Conservation (phyloP, 1,140 invertebrate species). For the Scaptomyza graminum region DNA sequence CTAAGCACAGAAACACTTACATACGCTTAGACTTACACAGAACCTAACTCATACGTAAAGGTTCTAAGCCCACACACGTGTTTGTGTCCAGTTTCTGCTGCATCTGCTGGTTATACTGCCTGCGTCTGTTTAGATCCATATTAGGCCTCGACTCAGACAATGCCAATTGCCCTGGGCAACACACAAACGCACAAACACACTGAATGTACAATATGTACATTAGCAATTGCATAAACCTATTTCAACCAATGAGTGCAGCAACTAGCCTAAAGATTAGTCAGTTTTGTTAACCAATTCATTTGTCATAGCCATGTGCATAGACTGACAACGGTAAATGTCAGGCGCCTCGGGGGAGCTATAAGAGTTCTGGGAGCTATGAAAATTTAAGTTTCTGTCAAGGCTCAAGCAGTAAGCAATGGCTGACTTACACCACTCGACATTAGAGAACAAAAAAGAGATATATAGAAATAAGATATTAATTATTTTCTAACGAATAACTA, state of each 20-base stretch:
- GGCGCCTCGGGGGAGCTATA: background rate
- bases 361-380: background rate
- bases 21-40: background rate
- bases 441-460: background rate
- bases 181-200: slow-evolving; percentile 15
- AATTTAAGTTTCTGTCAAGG: background rate
- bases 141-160: slow-evolving; percentile 55
- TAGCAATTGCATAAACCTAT: slow-evolving; percentile 36
- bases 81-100: slow-evolving; percentile 32
- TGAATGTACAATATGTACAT: slow-evolving; percentile 41
- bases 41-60: background rate
- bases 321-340: background rate
- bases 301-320: slow-evolving; percentile 30
- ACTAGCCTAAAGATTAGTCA: slow-evolving; percentile 41
- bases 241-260: slow-evolving; percentile 20
- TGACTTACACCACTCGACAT: background rate
- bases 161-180: slow-evolving; percentile 20
- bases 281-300: slow-evolving; percentile 67
- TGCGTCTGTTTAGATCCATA: slow-evolving; percentile 67
- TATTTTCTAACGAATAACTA: too few relatives aligned
- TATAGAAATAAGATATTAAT: background rate
- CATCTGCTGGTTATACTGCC: slow-evolving; percentile 42
- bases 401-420: too few relatives aligned
- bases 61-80: slow-evolving; percentile 57
- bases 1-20: background rate